Evolutionary conservation across 2,113 vertebrate genomes (phyloP).

Genomic region (Conger conger): DNA sequence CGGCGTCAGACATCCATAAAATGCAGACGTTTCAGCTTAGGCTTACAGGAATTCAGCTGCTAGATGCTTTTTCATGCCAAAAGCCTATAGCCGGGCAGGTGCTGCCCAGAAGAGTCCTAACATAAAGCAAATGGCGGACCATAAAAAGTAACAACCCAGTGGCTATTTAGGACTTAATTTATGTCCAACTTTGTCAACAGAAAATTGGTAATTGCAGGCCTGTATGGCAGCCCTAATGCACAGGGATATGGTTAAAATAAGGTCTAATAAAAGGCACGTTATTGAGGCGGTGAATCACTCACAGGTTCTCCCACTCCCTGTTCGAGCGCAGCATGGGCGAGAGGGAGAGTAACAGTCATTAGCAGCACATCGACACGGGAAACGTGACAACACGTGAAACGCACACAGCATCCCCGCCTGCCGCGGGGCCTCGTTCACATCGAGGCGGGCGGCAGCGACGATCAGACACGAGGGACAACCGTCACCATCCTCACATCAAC

Average conservation of each 20-base stretch:
- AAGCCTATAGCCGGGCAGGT: neutral
- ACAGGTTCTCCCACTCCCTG: conserved; percentile 97
- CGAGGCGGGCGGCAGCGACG: no score
- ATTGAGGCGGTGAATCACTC: conserved; percentile 65
- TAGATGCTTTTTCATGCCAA: neutral
- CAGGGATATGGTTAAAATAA: neutral
- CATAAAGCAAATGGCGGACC: neutral
- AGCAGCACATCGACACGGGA: neutral
- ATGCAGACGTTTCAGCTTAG: neutral
- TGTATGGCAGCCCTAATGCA: neutral
- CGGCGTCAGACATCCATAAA: neutral
- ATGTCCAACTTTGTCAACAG: no score
- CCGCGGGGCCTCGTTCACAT: no score
- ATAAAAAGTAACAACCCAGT: neutral
- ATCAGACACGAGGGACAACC: no score
- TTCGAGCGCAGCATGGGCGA: conserved; percentile 57
- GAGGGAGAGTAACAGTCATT: conserved; percentile 14
- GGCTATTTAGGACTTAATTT: neutral
- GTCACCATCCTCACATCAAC: no score
- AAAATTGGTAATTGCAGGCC: neutral
- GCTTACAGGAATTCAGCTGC: neutral
- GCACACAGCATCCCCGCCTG: no score
- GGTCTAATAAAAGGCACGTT: neutral
- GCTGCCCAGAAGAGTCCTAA: neutral
- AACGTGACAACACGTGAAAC: no score